phyloP scores from a whole-genome alignment of 1,140 invertebrate species.

The Drosophila novamexicana region DNA sequence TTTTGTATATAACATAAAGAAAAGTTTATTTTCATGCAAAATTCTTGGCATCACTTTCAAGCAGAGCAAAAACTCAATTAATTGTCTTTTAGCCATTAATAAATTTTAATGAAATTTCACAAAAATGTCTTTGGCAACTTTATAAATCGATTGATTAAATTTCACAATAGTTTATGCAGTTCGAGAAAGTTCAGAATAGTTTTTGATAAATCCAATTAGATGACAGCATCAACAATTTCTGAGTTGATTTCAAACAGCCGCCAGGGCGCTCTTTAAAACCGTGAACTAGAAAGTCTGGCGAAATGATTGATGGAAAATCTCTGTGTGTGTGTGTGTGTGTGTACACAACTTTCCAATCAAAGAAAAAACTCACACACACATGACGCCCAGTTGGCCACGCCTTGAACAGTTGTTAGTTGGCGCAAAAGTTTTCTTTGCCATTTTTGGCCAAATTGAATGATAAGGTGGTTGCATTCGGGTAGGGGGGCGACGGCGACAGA shows the following conservation, averaged over 20 bases:
- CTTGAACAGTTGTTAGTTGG: slow-evolving; percentile 65
- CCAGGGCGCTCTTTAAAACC: slow-evolving; percentile 13
- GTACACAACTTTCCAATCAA: slow-evolving; percentile 74
- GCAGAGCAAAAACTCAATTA: background rate
- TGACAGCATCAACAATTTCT: slow-evolving; percentile 26
- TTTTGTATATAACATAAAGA: too few species aligned
- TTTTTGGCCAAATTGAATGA: slow-evolving; percentile 70
- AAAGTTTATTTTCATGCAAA: background rate
- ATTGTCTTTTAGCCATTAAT: background rate
- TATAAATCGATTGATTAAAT: background rate
- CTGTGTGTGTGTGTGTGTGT: slow-evolving; percentile 38
- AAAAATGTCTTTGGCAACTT: background rate
- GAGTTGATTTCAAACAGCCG: background rate
- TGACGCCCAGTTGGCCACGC: slow-evolving; percentile 61
- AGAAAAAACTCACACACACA: slow-evolving; percentile 31
- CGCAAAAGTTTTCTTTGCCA: slow-evolving; percentile 61
- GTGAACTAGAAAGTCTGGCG: slow-evolving; percentile 43
- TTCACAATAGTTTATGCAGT: background rate
- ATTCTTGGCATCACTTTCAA: background rate
- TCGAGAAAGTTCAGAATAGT: background rate
- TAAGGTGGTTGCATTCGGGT: slow-evolving; percentile 37
- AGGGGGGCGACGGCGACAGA: background rate
- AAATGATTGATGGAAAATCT: slow-evolving; percentile 78
- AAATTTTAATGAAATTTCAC: background rate
- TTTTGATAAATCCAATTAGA: slow-evolving; percentile 34